Evolutionary conservation across 2,113 vertebrate genomes (phyloP).

Genomic region (Rallus limicola): DNA sequence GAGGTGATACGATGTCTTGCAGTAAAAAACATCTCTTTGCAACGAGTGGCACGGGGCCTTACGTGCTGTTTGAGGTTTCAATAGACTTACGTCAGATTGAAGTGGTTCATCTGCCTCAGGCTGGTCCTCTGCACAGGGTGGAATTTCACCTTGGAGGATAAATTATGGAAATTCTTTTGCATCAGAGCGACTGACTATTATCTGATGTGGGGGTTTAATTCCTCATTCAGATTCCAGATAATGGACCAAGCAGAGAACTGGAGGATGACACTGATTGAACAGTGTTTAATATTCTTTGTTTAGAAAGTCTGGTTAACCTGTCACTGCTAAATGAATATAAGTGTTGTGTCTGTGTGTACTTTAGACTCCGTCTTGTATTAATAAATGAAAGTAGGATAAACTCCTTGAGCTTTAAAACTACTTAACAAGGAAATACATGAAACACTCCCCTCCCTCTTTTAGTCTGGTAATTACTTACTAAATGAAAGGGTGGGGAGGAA

Average conservation of each 20-base stretch:
- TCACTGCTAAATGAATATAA: background rate
- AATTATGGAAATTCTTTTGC: conserved; percentile 11
- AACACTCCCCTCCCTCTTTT: background rate
- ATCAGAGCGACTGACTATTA: conserved; percentile 8
- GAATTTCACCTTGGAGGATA: conserved; percentile 29
- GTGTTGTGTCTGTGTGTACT: background rate
- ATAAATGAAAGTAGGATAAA: conserved; percentile 33
- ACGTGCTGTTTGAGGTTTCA: background rate
- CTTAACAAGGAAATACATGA: background rate
- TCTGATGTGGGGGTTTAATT: background rate
- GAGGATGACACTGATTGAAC: background rate
- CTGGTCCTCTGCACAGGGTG: background rate
- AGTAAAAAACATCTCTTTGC: background rate
- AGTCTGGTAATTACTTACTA: background rate
- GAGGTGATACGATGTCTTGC: conserved; percentile 4
- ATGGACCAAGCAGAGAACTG: background rate
- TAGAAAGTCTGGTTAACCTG: conserved; percentile 15
- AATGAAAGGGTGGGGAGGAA: background rate
- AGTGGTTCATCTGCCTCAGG: background rate
- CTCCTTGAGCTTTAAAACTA: background rate
- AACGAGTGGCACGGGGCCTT: background rate
- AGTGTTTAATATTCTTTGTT: conserved; percentile 11
- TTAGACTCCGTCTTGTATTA: background rate
- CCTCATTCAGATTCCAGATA: background rate
- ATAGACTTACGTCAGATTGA: background rate